Conservation (phyloP, 2,888 invertebrate genomes). For the Oxyteleia sp. region DNA sequence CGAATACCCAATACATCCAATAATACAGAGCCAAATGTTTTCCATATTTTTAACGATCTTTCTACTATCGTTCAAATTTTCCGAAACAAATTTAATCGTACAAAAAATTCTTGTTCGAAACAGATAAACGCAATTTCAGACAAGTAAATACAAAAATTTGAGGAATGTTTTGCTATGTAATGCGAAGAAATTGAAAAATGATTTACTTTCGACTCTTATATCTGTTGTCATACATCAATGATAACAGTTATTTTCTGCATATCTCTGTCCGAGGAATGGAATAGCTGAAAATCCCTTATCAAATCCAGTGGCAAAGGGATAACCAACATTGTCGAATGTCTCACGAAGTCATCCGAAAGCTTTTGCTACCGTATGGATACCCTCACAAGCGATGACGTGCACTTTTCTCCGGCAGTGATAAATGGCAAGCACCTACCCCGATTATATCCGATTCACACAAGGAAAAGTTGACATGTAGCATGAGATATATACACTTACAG, state of each 20-base stretch:
- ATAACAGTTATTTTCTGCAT: slow-evolving; percentile 44
- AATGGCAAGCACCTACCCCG: slow-evolving; percentile 83
- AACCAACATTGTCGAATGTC: slow-evolving; percentile 84
- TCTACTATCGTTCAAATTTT: neutral
- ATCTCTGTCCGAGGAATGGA: slow-evolving; percentile 45
- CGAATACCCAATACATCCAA: neutral
- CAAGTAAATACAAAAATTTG: neutral
- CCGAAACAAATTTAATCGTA: too few relatives aligned
- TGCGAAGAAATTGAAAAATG: slow-evolving; percentile 37
- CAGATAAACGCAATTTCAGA: neutral
- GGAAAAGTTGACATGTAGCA: slow-evolving; percentile 81
- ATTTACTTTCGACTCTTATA: slow-evolving; percentile 19
- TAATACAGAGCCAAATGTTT: neutral
- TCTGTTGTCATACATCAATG: slow-evolving; percentile 28
- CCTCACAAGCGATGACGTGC: slow-evolving; percentile 84
- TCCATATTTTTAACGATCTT: neutral
- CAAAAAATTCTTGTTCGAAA: too few relatives aligned
- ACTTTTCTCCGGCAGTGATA: slow-evolving; percentile 86
- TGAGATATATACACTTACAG: slow-evolving; percentile 75
- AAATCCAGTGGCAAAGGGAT: slow-evolving; percentile 59
- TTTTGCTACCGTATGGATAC: slow-evolving; percentile 76
- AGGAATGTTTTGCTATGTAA: neutral
- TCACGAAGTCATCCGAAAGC: slow-evolving; percentile 85
- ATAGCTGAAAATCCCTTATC: slow-evolving; percentile 62
- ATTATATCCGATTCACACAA: slow-evolving; percentile 78